These are phyloP conservation scores for Syngnathus rostellatus DNA, from an alignment of 2,797 vertebrate genomes.

Conservation along the genomic window DNA sequence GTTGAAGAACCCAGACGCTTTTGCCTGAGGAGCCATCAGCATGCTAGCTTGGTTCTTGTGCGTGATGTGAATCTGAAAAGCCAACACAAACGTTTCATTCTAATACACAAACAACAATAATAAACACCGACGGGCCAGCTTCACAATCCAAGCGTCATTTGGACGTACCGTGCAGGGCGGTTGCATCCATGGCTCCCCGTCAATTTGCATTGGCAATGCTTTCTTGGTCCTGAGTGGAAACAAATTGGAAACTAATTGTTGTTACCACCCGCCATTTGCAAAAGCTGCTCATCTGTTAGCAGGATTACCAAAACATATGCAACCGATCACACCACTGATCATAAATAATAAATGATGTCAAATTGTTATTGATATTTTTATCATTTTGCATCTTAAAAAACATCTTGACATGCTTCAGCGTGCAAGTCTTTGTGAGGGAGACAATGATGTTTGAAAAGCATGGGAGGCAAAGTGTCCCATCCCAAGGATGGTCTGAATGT, in stretches of 20 bases:
- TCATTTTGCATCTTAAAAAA: too few relatives aligned
- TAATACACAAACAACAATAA: neutral
- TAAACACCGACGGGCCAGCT: neutral
- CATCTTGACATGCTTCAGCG: too few relatives aligned
- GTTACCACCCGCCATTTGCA: too few relatives aligned
- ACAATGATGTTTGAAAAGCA: neutral
- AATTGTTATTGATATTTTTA: too few relatives aligned
- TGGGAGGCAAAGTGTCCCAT: neutral
- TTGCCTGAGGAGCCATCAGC: slow-evolving; percentile 78
- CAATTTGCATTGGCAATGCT: slow-evolving; percentile 90
- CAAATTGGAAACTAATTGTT: neutral
- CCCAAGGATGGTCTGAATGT: neutral
- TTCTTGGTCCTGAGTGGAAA: slow-evolving; percentile 76
- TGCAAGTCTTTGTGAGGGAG: neutral
- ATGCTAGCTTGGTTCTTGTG: slow-evolving; percentile 91
- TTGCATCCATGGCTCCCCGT: slow-evolving; percentile 95
- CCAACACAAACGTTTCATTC: neutral
- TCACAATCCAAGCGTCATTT: neutral
- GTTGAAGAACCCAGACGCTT: slow-evolving; percentile 76
- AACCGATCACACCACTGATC: too few relatives aligned
- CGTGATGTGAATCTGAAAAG: slow-evolving; percentile 80
- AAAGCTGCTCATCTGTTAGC: too few relatives aligned
- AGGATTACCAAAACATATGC: too few relatives aligned
- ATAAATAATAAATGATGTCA: too few relatives aligned
- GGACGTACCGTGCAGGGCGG: slow-evolving; percentile 83